phyloP scores from a whole-genome alignment of 1,140 invertebrate genomes.

The Panonychus citri region DNA sequence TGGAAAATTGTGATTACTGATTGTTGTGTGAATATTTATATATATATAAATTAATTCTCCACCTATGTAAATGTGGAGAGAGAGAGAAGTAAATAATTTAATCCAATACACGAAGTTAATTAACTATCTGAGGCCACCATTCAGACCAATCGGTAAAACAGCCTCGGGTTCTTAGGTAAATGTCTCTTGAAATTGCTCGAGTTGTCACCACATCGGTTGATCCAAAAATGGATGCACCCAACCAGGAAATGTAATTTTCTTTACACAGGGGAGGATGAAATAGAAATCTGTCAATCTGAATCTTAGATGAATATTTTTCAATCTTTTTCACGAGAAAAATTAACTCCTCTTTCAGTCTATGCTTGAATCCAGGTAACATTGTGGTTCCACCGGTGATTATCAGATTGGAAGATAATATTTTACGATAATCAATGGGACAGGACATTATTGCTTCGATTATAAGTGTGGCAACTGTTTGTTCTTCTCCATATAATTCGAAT shows the following conservation, averaged over 20 bases:
- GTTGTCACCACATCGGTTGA: conserved; percentile 49
- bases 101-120: too few relatives aligned
- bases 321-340: conserved; percentile 33
- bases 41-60: too few relatives aligned
- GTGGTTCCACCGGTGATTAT: conserved; percentile 57
- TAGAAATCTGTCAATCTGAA: conserved; percentile 42
- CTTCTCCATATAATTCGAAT: conserved; percentile 60
- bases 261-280: conserved; percentile 52
- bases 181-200: conserved; percentile 46
- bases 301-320: conserved; percentile 34
- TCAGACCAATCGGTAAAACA: conserved; percentile 58
- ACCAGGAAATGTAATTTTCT: conserved; percentile 60
- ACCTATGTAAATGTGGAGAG: too few relatives aligned
- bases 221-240: conserved; percentile 61
- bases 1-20: too few relatives aligned
- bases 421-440: conserved; percentile 50
- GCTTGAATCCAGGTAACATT: conserved; percentile 51
- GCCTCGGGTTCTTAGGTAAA: conserved; percentile 36
- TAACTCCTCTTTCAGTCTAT: conserved; percentile 48
- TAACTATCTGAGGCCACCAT: conserved; percentile 9
- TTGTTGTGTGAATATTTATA: too few relatives aligned
- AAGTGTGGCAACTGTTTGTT: conserved; percentile 55
- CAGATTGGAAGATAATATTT: conserved; percentile 48
- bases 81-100: too few relatives aligned
- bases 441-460: conserved; percentile 52